Conservation (phyloP, 2,888 invertebrate genomes). For the Drosophila fungiperda region DNA sequence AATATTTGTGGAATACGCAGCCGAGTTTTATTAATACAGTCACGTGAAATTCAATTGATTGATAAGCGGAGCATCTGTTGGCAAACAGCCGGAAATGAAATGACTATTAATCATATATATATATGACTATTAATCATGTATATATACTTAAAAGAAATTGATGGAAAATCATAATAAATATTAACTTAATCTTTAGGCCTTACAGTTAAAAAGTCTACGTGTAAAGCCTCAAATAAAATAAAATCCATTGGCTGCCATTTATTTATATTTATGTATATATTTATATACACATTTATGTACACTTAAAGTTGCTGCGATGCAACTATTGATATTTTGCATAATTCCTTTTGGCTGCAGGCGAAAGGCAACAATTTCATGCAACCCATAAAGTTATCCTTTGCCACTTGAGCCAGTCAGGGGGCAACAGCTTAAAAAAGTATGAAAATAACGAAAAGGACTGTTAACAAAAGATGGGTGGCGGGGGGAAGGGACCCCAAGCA, state of each 20-base stretch:
- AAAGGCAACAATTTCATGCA: constrained; percentile 21
- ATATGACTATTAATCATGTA: not conserved
- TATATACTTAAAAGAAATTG: not conserved
- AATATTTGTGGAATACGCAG: not conserved
- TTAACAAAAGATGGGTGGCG: constrained; percentile 8
- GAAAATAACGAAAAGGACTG: constrained; percentile 16
- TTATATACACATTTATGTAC: too few species aligned
- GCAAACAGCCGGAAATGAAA: not conserved
- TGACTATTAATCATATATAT: not conserved
- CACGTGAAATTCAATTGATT: not conserved
- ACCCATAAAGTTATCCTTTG: constrained; percentile 37
- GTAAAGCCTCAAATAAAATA: not conserved
- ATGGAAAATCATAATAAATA: not conserved
- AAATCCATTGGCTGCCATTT: not conserved
- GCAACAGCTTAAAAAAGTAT: constrained; percentile 11
- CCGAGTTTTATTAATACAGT: too few species aligned
- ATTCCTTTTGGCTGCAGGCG: not conserved
- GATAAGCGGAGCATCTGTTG: not conserved
- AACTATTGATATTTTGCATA: not conserved
- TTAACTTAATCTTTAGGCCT: not conserved
- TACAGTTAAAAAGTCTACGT: not conserved
- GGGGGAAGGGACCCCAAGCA: not conserved
- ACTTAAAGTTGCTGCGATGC: not conserved
- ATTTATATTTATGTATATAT: too few species aligned
- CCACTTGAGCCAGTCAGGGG: constrained; percentile 17